These are phyloP conservation scores for Styela plicata DNA, from an alignment of 23 tunicate species.

Conservation along the genomic window DNA sequence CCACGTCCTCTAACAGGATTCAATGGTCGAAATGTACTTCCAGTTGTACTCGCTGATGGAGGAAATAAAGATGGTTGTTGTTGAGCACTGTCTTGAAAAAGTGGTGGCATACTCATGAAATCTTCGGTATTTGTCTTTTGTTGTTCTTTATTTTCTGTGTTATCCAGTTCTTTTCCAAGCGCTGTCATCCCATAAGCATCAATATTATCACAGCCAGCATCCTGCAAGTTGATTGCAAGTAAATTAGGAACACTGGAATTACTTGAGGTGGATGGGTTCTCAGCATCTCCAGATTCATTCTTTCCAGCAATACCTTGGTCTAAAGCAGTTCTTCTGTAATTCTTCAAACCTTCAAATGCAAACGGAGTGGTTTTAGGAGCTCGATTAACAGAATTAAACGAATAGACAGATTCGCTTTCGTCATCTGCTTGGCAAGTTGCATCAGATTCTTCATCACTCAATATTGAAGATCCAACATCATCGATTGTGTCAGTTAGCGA, in stretches of 20 bases:
- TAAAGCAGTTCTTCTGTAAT: neutral
- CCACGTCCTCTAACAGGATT: too few relatives aligned
- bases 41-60: too few relatives aligned
- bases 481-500: constrained; percentile 7
- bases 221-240: neutral
- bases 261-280: neutral
- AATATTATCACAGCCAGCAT: neutral
- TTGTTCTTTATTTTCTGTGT: neutral
- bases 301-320: too few relatives aligned
- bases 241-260: neutral
- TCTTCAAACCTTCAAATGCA: neutral
- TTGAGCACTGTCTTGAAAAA: too few relatives aligned
- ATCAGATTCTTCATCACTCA: neutral
- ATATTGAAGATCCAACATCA: constrained; percentile 6
- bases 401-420: neutral
- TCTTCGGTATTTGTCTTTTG: neutral
- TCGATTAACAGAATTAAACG: neutral
- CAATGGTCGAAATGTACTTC: too few relatives aligned
- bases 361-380: neutral
- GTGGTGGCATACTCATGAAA: neutral
- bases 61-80: too few relatives aligned
- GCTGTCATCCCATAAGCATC: neutral
- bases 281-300: too few relatives aligned
- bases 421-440: constrained; percentile 6
- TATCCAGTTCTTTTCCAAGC: neutral